Percentiles rank a stretch among this genome's conserved stretches.
Evolutionary conservation across 2,113 vertebrate species (phyloP).

Genomic region (Miniopterus natalensis): DNA sequence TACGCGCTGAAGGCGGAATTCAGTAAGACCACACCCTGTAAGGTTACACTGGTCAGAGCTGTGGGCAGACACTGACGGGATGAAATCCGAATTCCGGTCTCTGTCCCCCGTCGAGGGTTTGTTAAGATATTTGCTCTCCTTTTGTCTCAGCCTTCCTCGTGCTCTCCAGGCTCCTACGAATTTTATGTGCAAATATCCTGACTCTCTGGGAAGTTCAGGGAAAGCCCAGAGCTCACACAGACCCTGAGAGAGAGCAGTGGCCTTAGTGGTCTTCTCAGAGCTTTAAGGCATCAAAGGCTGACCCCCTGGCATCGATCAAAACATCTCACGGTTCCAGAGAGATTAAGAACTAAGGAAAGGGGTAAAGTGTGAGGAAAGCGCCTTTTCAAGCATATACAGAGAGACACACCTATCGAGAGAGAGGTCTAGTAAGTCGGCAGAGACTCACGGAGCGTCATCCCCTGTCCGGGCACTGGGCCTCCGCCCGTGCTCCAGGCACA

Average conservation of each 20-base stretch:
- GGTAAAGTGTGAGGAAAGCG: not conserved
- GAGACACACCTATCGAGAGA: not conserved
- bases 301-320: not conserved
- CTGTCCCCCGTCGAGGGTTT: not conserved
- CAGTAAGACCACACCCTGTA: not conserved
- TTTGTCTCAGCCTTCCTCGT: not conserved
- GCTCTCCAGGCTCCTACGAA: not conserved
- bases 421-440: not conserved
- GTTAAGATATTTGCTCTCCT: not conserved
- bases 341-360: not conserved
- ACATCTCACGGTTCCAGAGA: not conserved
- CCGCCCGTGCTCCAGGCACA: not conserved
- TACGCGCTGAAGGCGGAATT: not conserved
- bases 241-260: not conserved
- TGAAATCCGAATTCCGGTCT: not conserved
- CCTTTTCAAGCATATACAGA: not conserved
- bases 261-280: not conserved
- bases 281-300: not conserved
- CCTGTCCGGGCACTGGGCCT: fast-evolving
- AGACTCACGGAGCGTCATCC: not conserved
- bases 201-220: not conserved
- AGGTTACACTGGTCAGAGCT: not conserved
- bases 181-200: not conserved
- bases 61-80: not conserved
- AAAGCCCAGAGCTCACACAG: not conserved